These are phyloP conservation scores for Cottus gobio DNA, from an alignment of 2,113 vertebrate genomes.

Conservation along the genomic window DNA sequence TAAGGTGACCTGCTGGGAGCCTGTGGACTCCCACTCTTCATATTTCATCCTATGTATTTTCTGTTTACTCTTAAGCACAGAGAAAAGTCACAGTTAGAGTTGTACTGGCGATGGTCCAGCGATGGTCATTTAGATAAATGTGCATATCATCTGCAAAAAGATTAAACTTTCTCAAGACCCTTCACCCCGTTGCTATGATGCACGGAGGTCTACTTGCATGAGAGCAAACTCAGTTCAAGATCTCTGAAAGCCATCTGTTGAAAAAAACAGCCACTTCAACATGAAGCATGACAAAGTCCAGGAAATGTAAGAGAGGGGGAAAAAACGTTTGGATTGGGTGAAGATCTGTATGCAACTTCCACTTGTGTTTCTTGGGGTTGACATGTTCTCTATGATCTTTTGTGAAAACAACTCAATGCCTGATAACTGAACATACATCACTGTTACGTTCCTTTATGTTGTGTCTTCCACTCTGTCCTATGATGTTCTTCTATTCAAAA, in stretches of 20 bases:
- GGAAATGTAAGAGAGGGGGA: conserved; percentile 25
- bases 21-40: conserved; percentile 52
- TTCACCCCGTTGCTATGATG: background rate
- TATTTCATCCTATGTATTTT: conserved; percentile 54
- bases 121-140: conserved; percentile 50
- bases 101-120: conserved; percentile 26
- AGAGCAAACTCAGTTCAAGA: conserved; percentile 26
- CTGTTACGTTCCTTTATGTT: conserved; percentile 23
- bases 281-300: conserved; percentile 64
- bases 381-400: conserved; percentile 52
- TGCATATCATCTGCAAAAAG: conserved; percentile 20
- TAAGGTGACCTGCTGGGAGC: conserved; percentile 50
- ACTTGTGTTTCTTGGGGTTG: conserved; percentile 53
- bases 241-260: conserved; percentile 43
- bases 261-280: conserved; percentile 48
- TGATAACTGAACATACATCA: conserved; percentile 56
- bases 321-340: conserved; percentile 24
- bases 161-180: conserved; percentile 25
- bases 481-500: conserved; percentile 43
- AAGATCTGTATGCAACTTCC: conserved; percentile 52
- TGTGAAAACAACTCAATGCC: conserved; percentile 11
- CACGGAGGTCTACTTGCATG: conserved; percentile 5
- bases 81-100: conserved; percentile 27
- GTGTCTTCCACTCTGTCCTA: conserved; percentile 15
- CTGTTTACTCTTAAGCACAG: conserved; percentile 34